These are phyloP conservation scores for Lithobates pipiens DNA, from an alignment of 2,797 vertebrate genomes.

Conservation along the genomic window DNA sequence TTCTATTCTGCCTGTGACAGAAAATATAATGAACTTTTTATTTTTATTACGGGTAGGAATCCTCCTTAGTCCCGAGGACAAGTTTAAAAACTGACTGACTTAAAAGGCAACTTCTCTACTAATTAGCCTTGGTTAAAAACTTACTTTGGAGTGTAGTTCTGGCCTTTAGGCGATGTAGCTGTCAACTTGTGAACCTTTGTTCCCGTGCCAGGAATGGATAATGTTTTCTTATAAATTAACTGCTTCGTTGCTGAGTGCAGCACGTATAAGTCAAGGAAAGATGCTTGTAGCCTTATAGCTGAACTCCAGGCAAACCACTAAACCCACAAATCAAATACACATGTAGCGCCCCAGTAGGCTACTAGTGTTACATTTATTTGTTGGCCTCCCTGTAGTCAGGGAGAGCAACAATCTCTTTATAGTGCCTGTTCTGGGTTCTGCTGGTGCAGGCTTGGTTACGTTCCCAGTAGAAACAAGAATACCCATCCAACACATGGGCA, in stretches of 20 bases:
- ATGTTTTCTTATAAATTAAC: slow-evolving; percentile 43
- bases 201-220: slow-evolving; percentile 30
- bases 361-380: too few species aligned
- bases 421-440: too few species aligned
- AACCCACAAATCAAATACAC: too few species aligned
- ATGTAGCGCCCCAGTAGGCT: too few species aligned
- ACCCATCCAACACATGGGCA: too few species aligned
- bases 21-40: slow-evolving; percentile 36
- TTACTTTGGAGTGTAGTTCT: slow-evolving; percentile 27
- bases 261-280: too few species aligned
- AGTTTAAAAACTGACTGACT: slow-evolving; percentile 22
- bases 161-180: slow-evolving; percentile 56
- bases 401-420: too few species aligned
- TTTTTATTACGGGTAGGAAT: slow-evolving; percentile 15
- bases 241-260: neutral
- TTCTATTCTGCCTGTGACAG: neutral
- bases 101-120: slow-evolving; percentile 35
- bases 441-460: too few species aligned
- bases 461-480: too few species aligned
- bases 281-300: neutral
- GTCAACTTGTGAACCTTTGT: slow-evolving; percentile 36
- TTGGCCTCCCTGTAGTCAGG: too few species aligned
- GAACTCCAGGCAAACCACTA: neutral
- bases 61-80: slow-evolving; percentile 23
- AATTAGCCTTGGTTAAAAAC: slow-evolving; percentile 40